A percentile compares a stretch with the other conserved stretches of the same genome.
These are phyloP conservation scores for Buteo buteo DNA, from an alignment of 2,113 vertebrate species.

Conservation along the genomic window DNA sequence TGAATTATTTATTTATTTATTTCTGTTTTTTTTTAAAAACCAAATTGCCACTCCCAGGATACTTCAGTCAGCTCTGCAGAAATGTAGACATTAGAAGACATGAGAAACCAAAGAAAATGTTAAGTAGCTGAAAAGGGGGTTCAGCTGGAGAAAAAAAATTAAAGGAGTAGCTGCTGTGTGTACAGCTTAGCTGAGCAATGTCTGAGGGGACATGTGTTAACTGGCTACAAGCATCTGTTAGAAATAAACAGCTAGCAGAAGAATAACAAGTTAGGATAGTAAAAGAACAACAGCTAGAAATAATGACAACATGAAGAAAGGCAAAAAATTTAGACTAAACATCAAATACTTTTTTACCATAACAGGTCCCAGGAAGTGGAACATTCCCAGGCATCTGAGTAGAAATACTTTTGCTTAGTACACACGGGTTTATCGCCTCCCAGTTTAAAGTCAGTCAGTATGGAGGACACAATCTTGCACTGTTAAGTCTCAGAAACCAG, in stretches of 20 bases:
- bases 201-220: neutral
- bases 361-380: neutral
- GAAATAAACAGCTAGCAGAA: conserved; percentile 37
- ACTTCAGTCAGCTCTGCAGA: neutral
- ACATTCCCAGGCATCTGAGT: neutral
- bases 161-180: neutral
- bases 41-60: neutral
- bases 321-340: conserved; percentile 8
- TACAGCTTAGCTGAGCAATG: neutral
- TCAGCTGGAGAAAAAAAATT: neutral
- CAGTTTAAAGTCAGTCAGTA: neutral
- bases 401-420: neutral
- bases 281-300: conserved; percentile 1
- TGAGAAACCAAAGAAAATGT: neutral
- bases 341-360: neutral
- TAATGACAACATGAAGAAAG: neutral
- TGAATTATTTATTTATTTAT: neutral
- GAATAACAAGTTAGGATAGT: neutral
- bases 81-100: neutral
- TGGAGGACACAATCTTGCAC: neutral
- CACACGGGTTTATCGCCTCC: neutral
- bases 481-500: neutral
- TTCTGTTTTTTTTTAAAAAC: neutral
- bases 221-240: conserved; percentile 16
- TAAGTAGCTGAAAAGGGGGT: neutral